These are phyloP conservation scores for Monomorium pharaonis DNA, from an alignment of 1,140 invertebrate genomes.

Conservation along the genomic window DNA sequence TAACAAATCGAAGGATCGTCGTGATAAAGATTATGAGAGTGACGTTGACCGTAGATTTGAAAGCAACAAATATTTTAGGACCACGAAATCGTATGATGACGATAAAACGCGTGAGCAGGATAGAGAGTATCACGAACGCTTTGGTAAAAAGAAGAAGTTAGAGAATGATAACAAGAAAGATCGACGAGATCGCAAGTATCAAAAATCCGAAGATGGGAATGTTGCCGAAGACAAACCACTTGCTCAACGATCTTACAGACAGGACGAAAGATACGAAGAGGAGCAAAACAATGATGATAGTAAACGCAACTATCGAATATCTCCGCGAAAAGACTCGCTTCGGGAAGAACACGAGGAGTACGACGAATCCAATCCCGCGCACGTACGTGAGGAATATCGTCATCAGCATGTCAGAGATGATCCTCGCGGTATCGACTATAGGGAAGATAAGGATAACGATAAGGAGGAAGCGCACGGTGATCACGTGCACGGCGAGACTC, in stretches of 20 bases:
- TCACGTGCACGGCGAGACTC: slow-evolving; percentile 33
- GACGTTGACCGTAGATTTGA: background rate
- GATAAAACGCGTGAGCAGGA: background rate
- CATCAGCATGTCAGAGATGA: background rate
- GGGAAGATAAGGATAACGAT: background rate
- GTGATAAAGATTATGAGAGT: background rate
- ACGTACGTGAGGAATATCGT: slow-evolving; percentile 11
- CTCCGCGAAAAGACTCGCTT: background rate
- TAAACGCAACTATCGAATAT: background rate
- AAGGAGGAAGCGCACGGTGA: background rate
- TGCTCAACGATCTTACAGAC: background rate
- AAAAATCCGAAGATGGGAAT: background rate
- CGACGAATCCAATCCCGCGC: slow-evolving; percentile 14
- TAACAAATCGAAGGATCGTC: background rate
- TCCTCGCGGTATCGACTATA: background rate
- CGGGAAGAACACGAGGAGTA: background rate
- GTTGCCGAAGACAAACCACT: background rate
- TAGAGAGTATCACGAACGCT: background rate
- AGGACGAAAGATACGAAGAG: background rate
- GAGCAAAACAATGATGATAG: background rate
- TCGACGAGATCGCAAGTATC: background rate
- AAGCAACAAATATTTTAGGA: background rate
- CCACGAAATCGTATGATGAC: background rate
- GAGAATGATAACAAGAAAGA: background rate
- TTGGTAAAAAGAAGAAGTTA: background rate